Evolutionary conservation across 2,113 vertebrate genomes (phyloP).

Genomic region (Centropristis striata): DNA sequence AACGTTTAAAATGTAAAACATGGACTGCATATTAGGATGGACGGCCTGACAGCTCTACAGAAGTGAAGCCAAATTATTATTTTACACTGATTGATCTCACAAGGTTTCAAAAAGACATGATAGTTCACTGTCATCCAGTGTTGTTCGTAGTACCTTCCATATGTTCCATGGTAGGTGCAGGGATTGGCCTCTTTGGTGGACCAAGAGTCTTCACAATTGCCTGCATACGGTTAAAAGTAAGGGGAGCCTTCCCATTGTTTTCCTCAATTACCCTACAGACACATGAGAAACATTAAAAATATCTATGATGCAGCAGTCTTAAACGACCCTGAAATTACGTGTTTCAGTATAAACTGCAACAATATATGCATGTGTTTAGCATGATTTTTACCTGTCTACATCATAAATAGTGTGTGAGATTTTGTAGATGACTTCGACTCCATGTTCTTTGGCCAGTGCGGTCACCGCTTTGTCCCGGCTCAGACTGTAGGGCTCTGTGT

Average conservation of each 20-base stretch:
- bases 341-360: not conserved
- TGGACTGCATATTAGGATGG: too few relatives aligned
- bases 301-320: not conserved
- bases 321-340: not conserved
- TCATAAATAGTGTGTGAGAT: constrained; percentile 84
- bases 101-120: not conserved
- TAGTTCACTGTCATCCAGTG: not conserved
- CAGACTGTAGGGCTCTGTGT: constrained; percentile 80
- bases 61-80: too few relatives aligned
- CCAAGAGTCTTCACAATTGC: constrained; percentile 67
- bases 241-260: constrained; percentile 80
- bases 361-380: not conserved
- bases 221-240: constrained; percentile 83
- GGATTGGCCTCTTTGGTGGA: constrained; percentile 71
- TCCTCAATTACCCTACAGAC: constrained; percentile 80
- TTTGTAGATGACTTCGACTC: constrained; percentile 78
- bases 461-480: constrained; percentile 66
- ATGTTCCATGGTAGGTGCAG: constrained; percentile 65
- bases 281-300: not conserved
- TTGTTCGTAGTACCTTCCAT: constrained; percentile 68
- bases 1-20: not conserved
- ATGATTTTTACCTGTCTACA: constrained; percentile 70
- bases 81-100: too few relatives aligned
- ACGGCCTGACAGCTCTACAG: too few relatives aligned
- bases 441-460: constrained; percentile 63